Conservation (phyloP, 1,140 invertebrate genomes). For the Bemisia tabaci region DNA sequence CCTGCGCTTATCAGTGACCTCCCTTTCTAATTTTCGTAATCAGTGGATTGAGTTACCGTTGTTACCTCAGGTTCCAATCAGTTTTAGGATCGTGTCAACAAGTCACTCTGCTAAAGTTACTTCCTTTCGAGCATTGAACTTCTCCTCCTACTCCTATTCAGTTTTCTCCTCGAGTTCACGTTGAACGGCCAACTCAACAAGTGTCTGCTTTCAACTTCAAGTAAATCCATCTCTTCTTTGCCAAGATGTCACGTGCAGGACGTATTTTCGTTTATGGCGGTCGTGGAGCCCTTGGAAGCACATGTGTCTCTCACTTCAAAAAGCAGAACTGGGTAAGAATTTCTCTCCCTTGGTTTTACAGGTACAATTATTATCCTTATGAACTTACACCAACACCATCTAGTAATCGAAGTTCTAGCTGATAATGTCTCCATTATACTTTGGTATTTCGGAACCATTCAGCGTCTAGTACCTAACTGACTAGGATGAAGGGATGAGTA, state of each 20-base stretch:
- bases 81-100: too few species aligned
- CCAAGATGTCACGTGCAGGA: conserved; percentile 30
- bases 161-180: too few species aligned
- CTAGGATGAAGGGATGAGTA: too few species aligned
- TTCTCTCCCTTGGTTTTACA: conserved; percentile 14
- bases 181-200: not conserved
- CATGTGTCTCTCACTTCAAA: conserved; percentile 78
- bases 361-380: conserved; percentile 11
- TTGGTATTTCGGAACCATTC: too few species aligned
- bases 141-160: too few species aligned
- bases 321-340: conserved; percentile 67
- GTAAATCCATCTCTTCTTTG: not conserved
- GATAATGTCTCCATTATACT: not conserved
- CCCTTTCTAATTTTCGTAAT: too few species aligned
- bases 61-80: too few species aligned
- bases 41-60: too few species aligned
- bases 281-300: conserved; percentile 79
- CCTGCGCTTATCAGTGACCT: too few species aligned
- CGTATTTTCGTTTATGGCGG: conserved; percentile 86
- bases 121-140: too few species aligned
- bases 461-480: too few species aligned
- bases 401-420: conserved; percentile 3
- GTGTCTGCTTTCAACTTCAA: not conserved
- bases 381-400: conserved; percentile 9
- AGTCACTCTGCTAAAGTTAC: too few species aligned